These are phyloP conservation scores for Spheniscus mendiculus DNA, from an alignment of 2,113 vertebrate genomes.

Conservation along the genomic window DNA sequence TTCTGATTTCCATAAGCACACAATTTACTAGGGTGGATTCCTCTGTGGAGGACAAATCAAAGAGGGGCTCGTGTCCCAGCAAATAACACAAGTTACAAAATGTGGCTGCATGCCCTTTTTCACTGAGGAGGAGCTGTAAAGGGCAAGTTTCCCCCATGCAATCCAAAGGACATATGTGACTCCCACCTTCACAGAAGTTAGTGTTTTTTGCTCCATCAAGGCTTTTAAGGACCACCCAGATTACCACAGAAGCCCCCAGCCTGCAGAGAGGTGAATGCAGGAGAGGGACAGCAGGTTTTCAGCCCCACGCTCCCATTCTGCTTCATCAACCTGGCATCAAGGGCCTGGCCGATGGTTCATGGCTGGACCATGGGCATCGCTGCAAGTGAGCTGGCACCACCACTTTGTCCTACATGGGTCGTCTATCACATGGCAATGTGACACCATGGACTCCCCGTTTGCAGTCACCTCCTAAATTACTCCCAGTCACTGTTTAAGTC, in stretches of 20 bases:
- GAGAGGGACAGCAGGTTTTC: neutral
- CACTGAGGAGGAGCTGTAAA: neutral
- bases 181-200: neutral
- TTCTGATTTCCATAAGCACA: neutral
- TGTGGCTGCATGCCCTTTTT: neutral
- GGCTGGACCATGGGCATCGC: neutral
- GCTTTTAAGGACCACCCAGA: neutral
- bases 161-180: neutral
- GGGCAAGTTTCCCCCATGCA: neutral
- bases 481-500: neutral
- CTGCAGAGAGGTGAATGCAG: neutral
- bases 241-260: neutral
- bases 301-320: neutral
- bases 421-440: neutral
- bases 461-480: neutral
- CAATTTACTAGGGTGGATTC: neutral
- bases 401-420: neutral
- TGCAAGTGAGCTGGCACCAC: neutral
- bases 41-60: neutral
- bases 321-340: accelerated
- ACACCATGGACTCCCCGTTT: accelerated
- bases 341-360: accelerated
- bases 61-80: neutral
- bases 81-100: neutral
- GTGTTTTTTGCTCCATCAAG: neutral